Evolutionary conservation across 2,888 invertebrate genomes (phyloP).

Genomic region (Cordilura impudica): DNA sequence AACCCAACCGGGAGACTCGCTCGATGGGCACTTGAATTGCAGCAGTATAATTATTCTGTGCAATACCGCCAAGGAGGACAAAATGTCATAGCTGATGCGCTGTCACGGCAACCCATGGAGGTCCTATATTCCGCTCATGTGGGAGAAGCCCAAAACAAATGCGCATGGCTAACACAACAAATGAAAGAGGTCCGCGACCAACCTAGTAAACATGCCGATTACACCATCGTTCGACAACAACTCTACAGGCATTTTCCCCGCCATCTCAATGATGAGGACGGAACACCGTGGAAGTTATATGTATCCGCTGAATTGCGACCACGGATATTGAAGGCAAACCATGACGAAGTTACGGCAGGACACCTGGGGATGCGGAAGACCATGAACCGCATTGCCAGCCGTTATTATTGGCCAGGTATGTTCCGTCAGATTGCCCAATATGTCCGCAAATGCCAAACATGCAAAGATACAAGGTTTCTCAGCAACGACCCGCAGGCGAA

Average conservation of each 20-base stretch:
- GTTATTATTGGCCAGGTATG: conserved; percentile 38
- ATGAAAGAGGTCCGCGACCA: too few species aligned
- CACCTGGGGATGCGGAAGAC: conserved; percentile 32
- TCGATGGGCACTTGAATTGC: too few species aligned
- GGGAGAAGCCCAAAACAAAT: too few species aligned
- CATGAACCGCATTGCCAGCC: background rate
- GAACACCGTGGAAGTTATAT: conserved; percentile 10
- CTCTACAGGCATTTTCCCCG: conserved; percentile 6
- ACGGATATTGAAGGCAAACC: conserved; percentile 7
- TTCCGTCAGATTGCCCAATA: background rate
- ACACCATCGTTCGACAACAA: background rate
- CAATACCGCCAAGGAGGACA: too few species aligned
- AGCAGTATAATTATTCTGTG: too few species aligned
- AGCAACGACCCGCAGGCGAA: background rate
- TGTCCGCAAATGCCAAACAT: background rate
- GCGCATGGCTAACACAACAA: too few species aligned
- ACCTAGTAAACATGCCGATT: conserved; percentile 6
- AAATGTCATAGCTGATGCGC: too few species aligned
- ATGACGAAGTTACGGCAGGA: background rate
- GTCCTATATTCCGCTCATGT: too few species aligned
- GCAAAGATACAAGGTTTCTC: background rate
- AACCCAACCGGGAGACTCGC: background rate
- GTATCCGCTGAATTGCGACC: background rate
- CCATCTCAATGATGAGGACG: background rate
- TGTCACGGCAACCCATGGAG: too few species aligned